Evolutionary conservation across 2,797 vertebrate species (phyloP), one percentile per base, ranked within the genome.

Genomic region (Enteromius unitaeniatus): DNA sequence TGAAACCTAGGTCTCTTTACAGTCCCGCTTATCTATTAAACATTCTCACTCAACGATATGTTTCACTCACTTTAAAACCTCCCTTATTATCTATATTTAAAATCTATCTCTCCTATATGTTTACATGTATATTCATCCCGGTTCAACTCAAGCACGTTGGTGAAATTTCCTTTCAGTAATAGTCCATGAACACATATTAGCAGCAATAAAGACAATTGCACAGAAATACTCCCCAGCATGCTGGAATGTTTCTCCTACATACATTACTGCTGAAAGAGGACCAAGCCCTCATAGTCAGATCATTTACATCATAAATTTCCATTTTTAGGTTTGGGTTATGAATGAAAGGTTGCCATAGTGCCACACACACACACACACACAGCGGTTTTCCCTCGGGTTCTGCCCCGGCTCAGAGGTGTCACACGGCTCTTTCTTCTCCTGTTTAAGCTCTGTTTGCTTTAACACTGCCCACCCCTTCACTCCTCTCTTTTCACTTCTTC

Each of bases 391-490:
- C 49, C 58, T 49, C 78, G 69, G 76, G 82, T 55, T 23, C 70
- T 74, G 76, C 62, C 70, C 62, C 77, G 58, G 69, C 58, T 86
- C 75, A 26, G 70, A 83, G 77, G 81, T 85, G 69, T 84, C 81
- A 89, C 70, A 51, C 64, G 55, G 40, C 55, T 77, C 75, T 87
- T 87, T 87, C 73, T 89, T 86, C 45, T 83, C 69, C 62, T 84
- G 73, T 86, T 86, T 55, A 85, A 69, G 79, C 49, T 17, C 14
- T 87, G 55, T 89, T 90, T 92, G 83, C 86, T 86, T 90, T 88
- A 85, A 76, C 60, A 60, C 76, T 68, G 19, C 49, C 65, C 68
- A 76, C 65, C 42, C 74, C 37, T 72, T 68, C 81, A 70, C 80
- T 86, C 80, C 69, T 84, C 19, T 70, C 64, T 72, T 77, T 73